phyloP scores from a whole-genome alignment of 2,888 invertebrate species.

The Lithophane socia region DNA sequence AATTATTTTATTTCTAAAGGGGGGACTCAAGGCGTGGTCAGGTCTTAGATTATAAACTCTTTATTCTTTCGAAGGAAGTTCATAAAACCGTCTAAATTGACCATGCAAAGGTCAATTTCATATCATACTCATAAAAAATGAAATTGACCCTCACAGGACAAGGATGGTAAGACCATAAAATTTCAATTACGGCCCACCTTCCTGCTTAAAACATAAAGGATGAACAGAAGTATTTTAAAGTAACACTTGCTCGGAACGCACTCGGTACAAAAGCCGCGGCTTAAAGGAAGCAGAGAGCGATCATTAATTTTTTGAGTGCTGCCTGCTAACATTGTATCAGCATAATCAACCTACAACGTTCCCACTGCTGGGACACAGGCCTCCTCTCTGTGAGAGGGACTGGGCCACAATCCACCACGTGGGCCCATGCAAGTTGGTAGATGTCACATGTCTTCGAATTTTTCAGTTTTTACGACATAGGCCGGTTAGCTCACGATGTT shows the following conservation, averaged over 20 bases:
- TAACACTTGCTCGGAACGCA: slow-evolving; percentile 4
- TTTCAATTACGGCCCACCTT: slow-evolving; percentile 58
- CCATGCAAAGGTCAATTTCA: slow-evolving; percentile 43
- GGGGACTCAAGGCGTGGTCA: no score
- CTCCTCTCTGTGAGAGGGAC: no score
- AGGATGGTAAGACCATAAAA: slow-evolving; percentile 50
- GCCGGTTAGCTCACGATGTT: no score
- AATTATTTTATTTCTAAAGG: neutral
- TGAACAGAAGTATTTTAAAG: slow-evolving; percentile 17
- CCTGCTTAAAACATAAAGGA: slow-evolving; percentile 56
- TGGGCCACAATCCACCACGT: no score
- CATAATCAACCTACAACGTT: no score
- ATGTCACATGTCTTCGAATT: no score
- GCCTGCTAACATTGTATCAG: neutral
- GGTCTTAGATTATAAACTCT: neutral
- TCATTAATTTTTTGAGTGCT: neutral
- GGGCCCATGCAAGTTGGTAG: no score
- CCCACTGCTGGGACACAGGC: no score
- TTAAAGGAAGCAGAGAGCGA: neutral
- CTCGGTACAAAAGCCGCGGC: neutral
- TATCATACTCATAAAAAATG: slow-evolving; percentile 25
- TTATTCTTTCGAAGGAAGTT: slow-evolving; percentile 28
- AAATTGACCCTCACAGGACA: slow-evolving; percentile 43
- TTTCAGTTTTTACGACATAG: no score
- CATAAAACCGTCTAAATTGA: slow-evolving; percentile 22